Evolutionary conservation across 2,113 vertebrate species (phyloP), one percentile per base, ranked within the genome.

Genomic region (Gallinago undulata): DNA sequence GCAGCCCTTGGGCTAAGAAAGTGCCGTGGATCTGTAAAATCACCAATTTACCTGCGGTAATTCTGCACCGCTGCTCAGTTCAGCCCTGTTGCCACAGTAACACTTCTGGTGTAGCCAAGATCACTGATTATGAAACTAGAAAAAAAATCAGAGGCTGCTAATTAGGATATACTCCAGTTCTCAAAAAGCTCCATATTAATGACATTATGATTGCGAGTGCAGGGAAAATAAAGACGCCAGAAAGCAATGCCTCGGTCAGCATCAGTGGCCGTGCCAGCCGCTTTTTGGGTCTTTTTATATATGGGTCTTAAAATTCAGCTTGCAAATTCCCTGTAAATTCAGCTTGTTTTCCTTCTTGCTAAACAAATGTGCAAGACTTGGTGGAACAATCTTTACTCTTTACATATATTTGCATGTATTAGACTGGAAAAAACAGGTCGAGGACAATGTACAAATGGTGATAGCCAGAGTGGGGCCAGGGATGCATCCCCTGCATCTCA

Each of bases 71-170:
- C 89, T 45, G 91, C 94, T 90, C 84, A 0, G 69, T 92, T 94
- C 91, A 92, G 90, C 93, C 93, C 84, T 95, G 97, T 96, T 97
- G 96, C 96, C 95, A 97, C 92, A 96, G 96, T 95, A 97, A 97
- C 97, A 90, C 95, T 96, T 85, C 76, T 92, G 95, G 92, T 95
- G 84, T 48, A 96, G 93, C 85, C 63, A 30, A 93, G 84, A 97
- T 93, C 93, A 75, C 85, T 96, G 94, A 96, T 97, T 92, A 96
- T 94, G 90, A 96, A 96, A 91, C 94, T 67, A 51, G 73, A 21
- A 59, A 48, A 74, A 87, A 91, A 94, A 90, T 89, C 79, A 45
- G 59, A 94, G 92, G 91, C 92, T 96, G 94, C 84, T 97, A 95
- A 96, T 94, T 85, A 94, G 83, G 95, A 94, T 80, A 45, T 47